Base-by-base conservation (phyloP, 2,888 invertebrate genomes). In the Glaucopsyche alexis region DNA sequence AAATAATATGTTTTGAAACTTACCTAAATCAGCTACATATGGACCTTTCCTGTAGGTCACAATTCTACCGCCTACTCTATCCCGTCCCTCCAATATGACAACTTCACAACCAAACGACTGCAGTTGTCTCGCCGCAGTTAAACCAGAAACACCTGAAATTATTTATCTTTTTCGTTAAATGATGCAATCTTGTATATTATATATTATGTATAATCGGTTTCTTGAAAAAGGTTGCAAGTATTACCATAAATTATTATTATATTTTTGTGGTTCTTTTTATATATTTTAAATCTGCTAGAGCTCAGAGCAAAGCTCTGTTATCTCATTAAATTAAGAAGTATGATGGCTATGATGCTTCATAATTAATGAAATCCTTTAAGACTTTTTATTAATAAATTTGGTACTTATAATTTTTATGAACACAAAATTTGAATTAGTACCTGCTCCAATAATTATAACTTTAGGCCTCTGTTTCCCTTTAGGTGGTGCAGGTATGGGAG, bases 71-170 rank as follows among this genome's bases (percentile, higher is more conserved):
- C 99, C 99, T 67, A 99, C 99, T 76, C 99, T 94, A 88, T 99
- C 98, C 91, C 97, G 93, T 7, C 97, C 96, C 88, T 97, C 97
- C 70, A 97, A 85, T 64, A 99, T 96, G 45, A 98, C 95, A 14
- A 99, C 99, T 89, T 99, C 98, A 94, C 99, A 96, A 5, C 99
- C 99, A 92, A 99, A 99, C 76, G 98, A 98, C 81, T 97, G 96
- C 81, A 99, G 93, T 86, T 99, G 99, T 79, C 98, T 96, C 0
- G 98, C 99, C 50, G 99, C 99, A 40, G 97, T 97, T 76, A 99
- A 91, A 0, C 99, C 99, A 19, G 99, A 98, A 49, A 99, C 98
- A 67, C 99, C 99, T 80, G 96, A 95, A 78, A 81, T 95, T n/a
- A n/a, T n/a, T n/a, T n/a, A n/a, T n/a, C n/a, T n/a, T n/a, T n/a